Evolutionary conservation across 1,140 invertebrate species (phyloP).

Genomic region (Drosophila rhopaloa): DNA sequence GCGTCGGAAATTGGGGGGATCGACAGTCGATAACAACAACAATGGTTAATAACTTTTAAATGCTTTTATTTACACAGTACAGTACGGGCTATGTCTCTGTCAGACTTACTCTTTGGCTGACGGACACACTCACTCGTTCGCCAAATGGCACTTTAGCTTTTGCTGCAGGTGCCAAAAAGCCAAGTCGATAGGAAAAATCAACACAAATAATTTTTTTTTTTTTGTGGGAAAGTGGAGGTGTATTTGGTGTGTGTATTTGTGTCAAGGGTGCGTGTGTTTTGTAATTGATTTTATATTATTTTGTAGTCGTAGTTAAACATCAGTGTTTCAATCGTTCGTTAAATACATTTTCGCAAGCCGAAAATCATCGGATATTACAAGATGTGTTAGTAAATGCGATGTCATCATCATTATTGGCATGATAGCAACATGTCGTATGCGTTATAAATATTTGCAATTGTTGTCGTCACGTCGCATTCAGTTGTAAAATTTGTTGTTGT

Average conservation of each 20-base stretch:
- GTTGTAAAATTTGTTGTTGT: conserved; percentile 35
- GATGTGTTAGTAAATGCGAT: conserved; percentile 84
- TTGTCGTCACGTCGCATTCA: conserved; percentile 36
- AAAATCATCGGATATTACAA: conserved; percentile 84
- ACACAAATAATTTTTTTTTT: conserved; percentile 4
- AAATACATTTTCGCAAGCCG: conserved; percentile 83
- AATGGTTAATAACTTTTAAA: conserved; percentile 29
- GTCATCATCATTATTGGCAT: conserved; percentile 84
- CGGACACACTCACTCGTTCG: conserved; percentile 28
- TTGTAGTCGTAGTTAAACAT: conserved; percentile 11
- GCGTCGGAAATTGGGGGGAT: conserved; percentile 6
- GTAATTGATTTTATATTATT: conserved; percentile 36
- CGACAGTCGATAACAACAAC: conserved; percentile 51
- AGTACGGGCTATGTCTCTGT: conserved; percentile 7
- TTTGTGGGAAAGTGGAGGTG: conserved; percentile 2
- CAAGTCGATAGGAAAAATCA: conserved; percentile 8
- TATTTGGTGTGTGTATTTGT: conserved; percentile 11
- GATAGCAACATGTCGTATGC: conserved; percentile 48
- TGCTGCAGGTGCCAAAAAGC: conserved; percentile 16
- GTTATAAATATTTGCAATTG: conserved; percentile 43
- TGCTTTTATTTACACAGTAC: conserved; percentile 22
- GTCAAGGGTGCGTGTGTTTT: conserved; percentile 11
- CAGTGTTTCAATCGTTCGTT: conserved; percentile 76
- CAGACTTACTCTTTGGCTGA: conserved; percentile 63
- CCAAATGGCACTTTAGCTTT: conserved; percentile 31